Evolutionary conservation across 2,888 invertebrate species (phyloP).

Genomic region (Urechis unicinctus): DNA sequence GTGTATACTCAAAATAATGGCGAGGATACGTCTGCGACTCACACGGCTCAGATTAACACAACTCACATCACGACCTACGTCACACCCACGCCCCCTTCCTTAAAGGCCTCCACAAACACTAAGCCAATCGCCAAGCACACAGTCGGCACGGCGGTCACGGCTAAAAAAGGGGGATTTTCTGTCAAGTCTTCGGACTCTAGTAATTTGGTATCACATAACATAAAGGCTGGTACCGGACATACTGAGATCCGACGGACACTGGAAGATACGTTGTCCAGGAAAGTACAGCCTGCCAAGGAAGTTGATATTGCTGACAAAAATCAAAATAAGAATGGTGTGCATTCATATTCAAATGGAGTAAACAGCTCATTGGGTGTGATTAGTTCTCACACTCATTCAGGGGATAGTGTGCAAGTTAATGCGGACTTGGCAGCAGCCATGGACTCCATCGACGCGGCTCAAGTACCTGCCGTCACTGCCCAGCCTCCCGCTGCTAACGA

Average conservation of each 20-base stretch:
- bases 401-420: background rate
- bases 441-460: no score
- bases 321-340: background rate
- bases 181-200: background rate
- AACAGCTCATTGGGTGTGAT: no score
- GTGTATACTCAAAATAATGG: background rate
- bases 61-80: background rate
- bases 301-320: background rate
- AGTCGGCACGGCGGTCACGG: background rate
- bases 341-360: background rate
- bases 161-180: background rate
- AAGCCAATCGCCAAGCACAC: background rate
- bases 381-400: background rate
- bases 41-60: background rate
- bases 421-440: no score
- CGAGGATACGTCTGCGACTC: background rate
- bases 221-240: background rate
- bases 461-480: no score
- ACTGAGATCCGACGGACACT: background rate
- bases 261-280: background rate
- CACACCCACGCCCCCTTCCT: no score
- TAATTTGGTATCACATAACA: background rate
- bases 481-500: no score
- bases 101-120: no score
- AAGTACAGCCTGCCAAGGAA: background rate